These are phyloP conservation scores for Platyscapa corneri DNA, from an alignment of 1,140 invertebrate genomes.

Conservation along the genomic window DNA sequence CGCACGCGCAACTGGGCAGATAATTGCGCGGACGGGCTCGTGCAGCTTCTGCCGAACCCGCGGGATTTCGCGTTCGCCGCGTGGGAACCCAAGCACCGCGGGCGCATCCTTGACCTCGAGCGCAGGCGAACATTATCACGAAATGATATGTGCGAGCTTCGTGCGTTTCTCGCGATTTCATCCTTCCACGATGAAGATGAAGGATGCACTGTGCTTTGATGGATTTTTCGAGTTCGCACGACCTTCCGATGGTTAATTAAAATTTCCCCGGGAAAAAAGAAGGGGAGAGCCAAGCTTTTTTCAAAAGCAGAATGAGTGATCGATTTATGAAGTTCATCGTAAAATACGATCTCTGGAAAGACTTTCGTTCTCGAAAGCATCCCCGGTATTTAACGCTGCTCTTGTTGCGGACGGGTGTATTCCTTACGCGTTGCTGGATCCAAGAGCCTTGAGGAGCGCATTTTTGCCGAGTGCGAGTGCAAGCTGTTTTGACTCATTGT, in stretches of 20 bases:
- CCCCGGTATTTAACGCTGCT: no score
- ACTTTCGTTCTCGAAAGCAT: not conserved
- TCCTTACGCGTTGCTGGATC: not conserved
- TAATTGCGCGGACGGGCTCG: conserved; percentile 1
- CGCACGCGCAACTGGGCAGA: not conserved
- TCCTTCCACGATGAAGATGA: not conserved
- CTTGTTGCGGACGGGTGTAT: no score
- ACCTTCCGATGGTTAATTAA: conserved; percentile 11
- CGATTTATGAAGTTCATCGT: not conserved
- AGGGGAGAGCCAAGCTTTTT: not conserved
- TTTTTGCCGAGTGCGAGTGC: not conserved
- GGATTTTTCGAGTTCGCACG: not conserved
- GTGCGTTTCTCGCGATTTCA: not conserved
- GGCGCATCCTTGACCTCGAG: conserved; percentile 31
- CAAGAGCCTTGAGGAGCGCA: not conserved
- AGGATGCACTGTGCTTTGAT: not conserved
- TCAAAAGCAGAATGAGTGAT: not conserved
- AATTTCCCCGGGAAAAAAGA: not conserved
- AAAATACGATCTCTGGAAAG: not conserved
- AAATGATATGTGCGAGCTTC: conserved; percentile 4
- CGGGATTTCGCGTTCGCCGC: conserved; percentile 25
- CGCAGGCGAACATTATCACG: not conserved
- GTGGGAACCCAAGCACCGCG: conserved; percentile 31
- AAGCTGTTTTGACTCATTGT: not conserved
- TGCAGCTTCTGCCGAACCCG: conserved; percentile 14